phyloP scores from a whole-genome alignment of 2,797 vertebrate species.

The Hephaestus fuliginosus region DNA sequence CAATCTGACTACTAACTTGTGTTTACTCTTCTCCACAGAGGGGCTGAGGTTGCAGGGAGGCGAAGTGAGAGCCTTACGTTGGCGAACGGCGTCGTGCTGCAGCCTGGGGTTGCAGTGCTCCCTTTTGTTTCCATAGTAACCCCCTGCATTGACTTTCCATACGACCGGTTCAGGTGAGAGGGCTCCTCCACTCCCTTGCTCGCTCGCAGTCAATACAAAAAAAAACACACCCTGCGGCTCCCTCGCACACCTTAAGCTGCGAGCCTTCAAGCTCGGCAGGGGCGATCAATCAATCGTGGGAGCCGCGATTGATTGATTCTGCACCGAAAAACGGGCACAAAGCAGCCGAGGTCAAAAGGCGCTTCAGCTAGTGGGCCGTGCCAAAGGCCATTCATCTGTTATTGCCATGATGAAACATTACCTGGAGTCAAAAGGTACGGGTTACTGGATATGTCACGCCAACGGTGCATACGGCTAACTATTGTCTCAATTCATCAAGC shows the following conservation, averaged over 20 bases:
- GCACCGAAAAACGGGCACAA: constrained; percentile 68
- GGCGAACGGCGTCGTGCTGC: constrained; percentile 55
- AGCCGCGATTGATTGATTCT: constrained; percentile 68
- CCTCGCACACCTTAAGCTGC: constrained; percentile 36
- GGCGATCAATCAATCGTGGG: constrained; percentile 65
- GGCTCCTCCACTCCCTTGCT: constrained; percentile 54
- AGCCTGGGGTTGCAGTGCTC: constrained; percentile 70
- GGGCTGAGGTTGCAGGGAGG: constrained; percentile 19
- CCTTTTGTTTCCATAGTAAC: constrained; percentile 84
- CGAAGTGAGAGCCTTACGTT: constrained; percentile 44
- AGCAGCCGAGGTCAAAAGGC: constrained; percentile 72
- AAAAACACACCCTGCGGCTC: constrained; percentile 49
- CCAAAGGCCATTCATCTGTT: constrained; percentile 68
- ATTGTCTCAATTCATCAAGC: constrained; percentile 60
- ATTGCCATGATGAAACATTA: constrained; percentile 64
- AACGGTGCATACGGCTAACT: constrained; percentile 49
- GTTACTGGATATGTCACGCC: constrained; percentile 59
- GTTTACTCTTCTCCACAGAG: constrained; percentile 20
- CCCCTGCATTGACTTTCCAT: constrained; percentile 66
- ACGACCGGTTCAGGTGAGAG: constrained; percentile 72
- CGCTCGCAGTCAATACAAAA: constrained; percentile 59
- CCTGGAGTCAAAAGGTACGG: constrained; percentile 65
- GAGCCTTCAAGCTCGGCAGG: constrained; percentile 45
- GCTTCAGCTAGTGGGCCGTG: constrained; percentile 47
- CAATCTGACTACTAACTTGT: constrained; percentile 30